Evolutionary conservation across 2,113 vertebrate genomes (phyloP).

Genomic region (Gallinago undulata): DNA sequence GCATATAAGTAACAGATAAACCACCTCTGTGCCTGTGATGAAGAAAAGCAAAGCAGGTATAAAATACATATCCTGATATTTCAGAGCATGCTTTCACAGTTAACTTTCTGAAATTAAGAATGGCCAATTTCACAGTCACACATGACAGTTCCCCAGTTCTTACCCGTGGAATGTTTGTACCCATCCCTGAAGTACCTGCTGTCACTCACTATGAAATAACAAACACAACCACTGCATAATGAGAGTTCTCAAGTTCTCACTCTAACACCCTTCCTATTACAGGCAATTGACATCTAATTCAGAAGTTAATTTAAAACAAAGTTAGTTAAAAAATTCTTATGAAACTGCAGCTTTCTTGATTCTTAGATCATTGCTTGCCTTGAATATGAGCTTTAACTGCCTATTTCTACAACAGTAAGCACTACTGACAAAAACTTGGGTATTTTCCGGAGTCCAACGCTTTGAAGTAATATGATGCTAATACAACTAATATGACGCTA

Average conservation of each 20-base stretch:
- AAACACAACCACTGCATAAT: fast-evolving
- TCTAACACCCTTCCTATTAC: background rate
- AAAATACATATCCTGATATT: background rate
- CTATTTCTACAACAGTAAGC: background rate
- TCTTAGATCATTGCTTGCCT: background rate
- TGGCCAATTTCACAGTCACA: background rate
- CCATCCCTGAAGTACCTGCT: background rate
- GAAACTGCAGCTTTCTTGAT: background rate
- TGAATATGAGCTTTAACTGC: background rate
- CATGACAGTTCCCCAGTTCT: background rate
- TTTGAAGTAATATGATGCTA: background rate
- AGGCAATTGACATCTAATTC: background rate
- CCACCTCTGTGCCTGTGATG: background rate
- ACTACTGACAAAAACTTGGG: background rate
- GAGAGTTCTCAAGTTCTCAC: background rate
- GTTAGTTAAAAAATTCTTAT: background rate
- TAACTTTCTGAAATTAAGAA: background rate
- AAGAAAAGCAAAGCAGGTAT: background rate
- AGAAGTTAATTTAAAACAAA: background rate
- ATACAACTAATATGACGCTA: background rate
- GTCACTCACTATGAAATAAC: background rate
- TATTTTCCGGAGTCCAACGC: background rate
- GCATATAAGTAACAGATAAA: background rate
- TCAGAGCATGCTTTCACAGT: background rate
- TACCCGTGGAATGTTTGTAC: background rate